A percentile compares a stretch with the other conserved stretches of the same genome.
These are phyloP conservation scores for Aphelenchoides avenae DNA, from an alignment of 1,140 invertebrate species.

Conservation along the genomic window DNA sequence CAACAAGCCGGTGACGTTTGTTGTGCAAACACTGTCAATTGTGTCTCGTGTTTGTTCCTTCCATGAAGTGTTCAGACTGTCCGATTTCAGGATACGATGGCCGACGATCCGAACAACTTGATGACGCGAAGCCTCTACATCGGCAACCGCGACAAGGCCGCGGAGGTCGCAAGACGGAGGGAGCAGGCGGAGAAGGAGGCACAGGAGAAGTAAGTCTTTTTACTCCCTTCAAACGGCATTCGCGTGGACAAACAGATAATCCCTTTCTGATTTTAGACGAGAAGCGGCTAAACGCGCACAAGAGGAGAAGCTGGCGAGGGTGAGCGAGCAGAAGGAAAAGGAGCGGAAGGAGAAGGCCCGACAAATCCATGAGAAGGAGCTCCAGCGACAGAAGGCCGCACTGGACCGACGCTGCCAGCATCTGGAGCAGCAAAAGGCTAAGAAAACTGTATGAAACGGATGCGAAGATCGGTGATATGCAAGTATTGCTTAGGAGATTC, in stretches of 20 bases:
- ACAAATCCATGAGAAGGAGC: conserved; percentile 19
- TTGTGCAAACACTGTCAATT: too few relatives aligned
- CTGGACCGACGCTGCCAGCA: conserved; percentile 33
- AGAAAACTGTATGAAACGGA: conserved; percentile 14
- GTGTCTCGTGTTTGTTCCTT: too few relatives aligned
- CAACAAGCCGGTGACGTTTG: too few relatives aligned
- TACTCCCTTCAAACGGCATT: not conserved
- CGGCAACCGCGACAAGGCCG: conserved; percentile 24
- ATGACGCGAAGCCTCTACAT: conserved; percentile 30
- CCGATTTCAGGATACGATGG: too few relatives aligned
- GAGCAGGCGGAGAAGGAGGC: conserved; percentile 30
- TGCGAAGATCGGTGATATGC: not conserved
- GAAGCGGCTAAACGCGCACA: conserved; percentile 39
- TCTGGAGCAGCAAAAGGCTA: conserved; percentile 30
- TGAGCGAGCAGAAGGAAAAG: conserved; percentile 26
- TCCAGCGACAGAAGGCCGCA: conserved; percentile 33
- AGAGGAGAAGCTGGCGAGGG: conserved; percentile 24
- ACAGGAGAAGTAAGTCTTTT: conserved; percentile 15
- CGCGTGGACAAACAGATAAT: conserved; percentile 3
- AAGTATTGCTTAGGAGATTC: conserved; percentile 34
- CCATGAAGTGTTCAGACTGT: too few relatives aligned
- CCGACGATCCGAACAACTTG: conserved; percentile 20
- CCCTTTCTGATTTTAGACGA: conserved; percentile 22
- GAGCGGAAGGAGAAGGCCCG: conserved; percentile 23
- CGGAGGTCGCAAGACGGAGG: conserved; percentile 22